Base-by-base conservation (phyloP, 2,888 invertebrate genomes). In the Gibbula magus region DNA sequence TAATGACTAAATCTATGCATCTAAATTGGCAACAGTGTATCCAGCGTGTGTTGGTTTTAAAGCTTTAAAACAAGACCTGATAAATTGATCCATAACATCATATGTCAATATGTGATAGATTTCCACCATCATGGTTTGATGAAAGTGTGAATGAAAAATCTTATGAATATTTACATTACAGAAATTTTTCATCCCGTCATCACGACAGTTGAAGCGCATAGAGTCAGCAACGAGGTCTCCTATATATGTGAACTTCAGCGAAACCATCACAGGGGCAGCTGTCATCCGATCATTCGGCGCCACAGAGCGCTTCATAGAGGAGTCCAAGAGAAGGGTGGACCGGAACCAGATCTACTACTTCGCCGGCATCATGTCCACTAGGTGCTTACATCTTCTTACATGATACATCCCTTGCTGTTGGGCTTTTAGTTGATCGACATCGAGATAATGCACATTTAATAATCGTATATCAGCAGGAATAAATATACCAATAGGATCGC, bases 281-380 rank as follows among this genome's bases (percentile, higher is more conserved):
- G 90, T 90, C 32, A 92, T 93, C 75, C 80, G 93, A 77, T 92
- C 92, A 0, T 93, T 91, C 83, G 84, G 86, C 32, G 85, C 86
- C 22, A 82, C 88, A 79, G 79, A 86, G 13, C 83, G 88, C 35
- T 92, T 92, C 79, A 86, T 88, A 16, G 39, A 83, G 5, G 87
- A 88, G 67, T 90, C 90, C 1, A 84, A 87, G 20, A 75, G 84
- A n/a, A 87, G 87, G 45, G 91, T 92, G 29, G 92, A 92, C 80
- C 89, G 89, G 81, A 92, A 92, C 80, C 97, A 98, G 93, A 94
- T 96, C 67, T 97, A 97, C 93, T 91, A 90, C 83, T 92, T 92
- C 82, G 86, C 89, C 53, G 89, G 88, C 25, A 89, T 91, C 25
- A 88, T 91, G 2, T 91, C 92, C 10, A 92, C 92, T 84, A 91